phyloP scores from a whole-genome alignment of 2,113 vertebrate species.

The Artemisiospiza belli region DNA sequence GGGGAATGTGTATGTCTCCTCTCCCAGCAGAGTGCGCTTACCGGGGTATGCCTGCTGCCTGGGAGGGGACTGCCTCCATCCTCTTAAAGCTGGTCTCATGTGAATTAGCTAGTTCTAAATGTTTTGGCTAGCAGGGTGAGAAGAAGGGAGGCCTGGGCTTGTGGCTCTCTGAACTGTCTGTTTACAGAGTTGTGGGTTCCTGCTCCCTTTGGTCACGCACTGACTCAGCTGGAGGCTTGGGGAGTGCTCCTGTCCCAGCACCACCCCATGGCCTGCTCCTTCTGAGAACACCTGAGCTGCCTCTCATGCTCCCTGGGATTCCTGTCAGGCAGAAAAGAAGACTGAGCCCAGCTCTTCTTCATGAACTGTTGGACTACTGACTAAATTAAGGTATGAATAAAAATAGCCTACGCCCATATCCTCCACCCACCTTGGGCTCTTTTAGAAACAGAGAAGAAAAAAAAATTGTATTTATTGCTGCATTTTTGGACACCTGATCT shows the following conservation, averaged over 20 bases:
- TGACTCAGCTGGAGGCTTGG: neutral
- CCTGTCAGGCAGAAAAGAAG: neutral
- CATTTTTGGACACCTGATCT: constrained; percentile 62
- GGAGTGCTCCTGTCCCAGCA: neutral
- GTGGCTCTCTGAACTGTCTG: neutral
- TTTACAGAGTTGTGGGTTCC: neutral
- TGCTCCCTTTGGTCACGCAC: neutral
- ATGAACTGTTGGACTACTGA: neutral
- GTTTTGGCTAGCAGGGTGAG: neutral
- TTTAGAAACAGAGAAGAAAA: constrained; percentile 33
- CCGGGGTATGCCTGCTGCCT: neutral
- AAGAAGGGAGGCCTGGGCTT: neutral
- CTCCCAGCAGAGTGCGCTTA: neutral
- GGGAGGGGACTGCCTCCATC: neutral
- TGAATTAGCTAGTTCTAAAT: neutral
- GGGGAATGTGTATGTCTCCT: neutral
- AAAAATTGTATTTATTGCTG: neutral
- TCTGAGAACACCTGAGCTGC: neutral
- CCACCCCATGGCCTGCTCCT: neutral
- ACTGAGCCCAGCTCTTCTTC: neutral
- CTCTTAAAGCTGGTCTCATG: neutral
- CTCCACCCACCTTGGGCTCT: constrained; percentile 45
- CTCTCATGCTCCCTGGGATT: neutral
- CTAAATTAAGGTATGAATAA: constrained; percentile 52
- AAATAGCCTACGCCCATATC: constrained; percentile 32